phyloP scores from a whole-genome alignment of 2,888 invertebrate species.

The Plutella xylostella region DNA sequence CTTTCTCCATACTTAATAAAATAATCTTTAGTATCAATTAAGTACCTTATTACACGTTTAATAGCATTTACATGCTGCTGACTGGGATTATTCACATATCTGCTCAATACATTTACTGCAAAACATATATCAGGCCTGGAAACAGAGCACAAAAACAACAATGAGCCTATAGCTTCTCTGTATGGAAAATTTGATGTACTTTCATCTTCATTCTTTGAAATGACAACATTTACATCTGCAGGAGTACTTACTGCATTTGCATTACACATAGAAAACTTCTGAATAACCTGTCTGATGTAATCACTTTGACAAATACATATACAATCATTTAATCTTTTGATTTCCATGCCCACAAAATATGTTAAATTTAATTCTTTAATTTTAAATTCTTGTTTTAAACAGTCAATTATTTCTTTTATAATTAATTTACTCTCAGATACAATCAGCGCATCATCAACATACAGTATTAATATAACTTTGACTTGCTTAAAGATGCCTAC shows the following conservation, averaged over 20 bases:
- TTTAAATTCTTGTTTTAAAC: background rate
- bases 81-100: conserved; percentile 20
- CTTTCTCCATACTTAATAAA: conserved; percentile 19
- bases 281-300: background rate
- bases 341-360: background rate
- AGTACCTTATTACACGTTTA: conserved; percentile 21
- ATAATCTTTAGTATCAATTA: conserved; percentile 20
- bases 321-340: background rate
- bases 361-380: background rate
- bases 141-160: conserved; percentile 19
- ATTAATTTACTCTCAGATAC: background rate
- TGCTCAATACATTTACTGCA: conserved; percentile 18
- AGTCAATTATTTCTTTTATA: background rate
- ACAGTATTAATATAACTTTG: background rate
- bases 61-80: conserved; percentile 18
- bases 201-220: conserved; percentile 9
- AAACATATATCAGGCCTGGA: conserved; percentile 18
- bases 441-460: conserved; percentile 1
- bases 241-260: background rate
- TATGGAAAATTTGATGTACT: conserved; percentile 15
- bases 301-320: background rate
- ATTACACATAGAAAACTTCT: background rate
- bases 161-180: conserved; percentile 18
- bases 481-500: background rate
- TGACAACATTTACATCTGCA: background rate